Percentiles rank a stretch among this genome's conserved stretches.
These are phyloP conservation scores for Sylvilagus bachmani DNA, from an alignment of 2,113 vertebrate genomes.

Conservation along the genomic window DNA sequence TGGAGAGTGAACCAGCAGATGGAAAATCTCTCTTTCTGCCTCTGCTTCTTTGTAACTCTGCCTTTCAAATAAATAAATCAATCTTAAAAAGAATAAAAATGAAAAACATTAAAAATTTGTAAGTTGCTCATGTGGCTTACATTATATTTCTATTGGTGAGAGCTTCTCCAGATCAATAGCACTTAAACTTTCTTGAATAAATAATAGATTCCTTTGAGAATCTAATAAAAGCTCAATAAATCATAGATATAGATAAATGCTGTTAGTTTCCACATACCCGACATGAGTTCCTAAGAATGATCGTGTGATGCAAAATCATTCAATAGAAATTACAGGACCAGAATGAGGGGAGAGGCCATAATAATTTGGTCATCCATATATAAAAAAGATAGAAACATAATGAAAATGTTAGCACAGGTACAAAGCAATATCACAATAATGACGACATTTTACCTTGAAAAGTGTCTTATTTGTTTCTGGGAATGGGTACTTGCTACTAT, in stretches of 20 bases:
- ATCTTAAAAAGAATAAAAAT: no score
- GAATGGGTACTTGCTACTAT: neutral
- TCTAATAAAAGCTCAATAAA: conserved; percentile 10
- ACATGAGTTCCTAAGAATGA: neutral
- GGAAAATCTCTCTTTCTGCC: no score
- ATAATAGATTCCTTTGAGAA: neutral
- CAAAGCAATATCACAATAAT: neutral
- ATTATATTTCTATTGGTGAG: neutral
- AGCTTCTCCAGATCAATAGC: neutral
- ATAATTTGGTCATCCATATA: neutral
- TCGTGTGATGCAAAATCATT: neutral
- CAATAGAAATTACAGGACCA: neutral
- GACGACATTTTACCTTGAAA: neutral
- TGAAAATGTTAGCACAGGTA: neutral
- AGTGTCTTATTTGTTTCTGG: neutral
- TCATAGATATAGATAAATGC: neutral
- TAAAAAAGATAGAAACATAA: neutral
- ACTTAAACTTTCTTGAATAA: neutral
- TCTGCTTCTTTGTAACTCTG: no score
- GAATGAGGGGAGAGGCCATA: neutral
- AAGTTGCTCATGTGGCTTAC: no score
- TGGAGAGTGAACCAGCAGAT: no score
- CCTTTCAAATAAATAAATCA: no score
- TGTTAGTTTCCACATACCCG: neutral
- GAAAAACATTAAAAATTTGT: no score